phyloP scores from a whole-genome alignment of 1,140 invertebrate species.

The Archivesica marissinica region DNA sequence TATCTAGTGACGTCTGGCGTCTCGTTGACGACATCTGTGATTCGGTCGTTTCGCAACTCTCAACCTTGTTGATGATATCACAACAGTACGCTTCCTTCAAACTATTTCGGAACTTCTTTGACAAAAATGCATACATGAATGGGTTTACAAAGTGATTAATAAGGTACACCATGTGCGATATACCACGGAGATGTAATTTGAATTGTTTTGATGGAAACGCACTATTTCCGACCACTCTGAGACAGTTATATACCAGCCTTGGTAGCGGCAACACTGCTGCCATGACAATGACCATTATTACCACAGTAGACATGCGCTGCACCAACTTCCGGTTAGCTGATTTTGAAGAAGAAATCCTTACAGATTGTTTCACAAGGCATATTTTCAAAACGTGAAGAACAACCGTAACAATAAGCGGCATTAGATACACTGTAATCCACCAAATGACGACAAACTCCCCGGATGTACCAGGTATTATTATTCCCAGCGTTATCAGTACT shows the following conservation, averaged over 20 bases:
- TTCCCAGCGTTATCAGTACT: background rate
- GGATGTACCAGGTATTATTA: slow-evolving; percentile 18
- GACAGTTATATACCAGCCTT: slow-evolving; percentile 9
- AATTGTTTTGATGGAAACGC: slow-evolving; percentile 21
- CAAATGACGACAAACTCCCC: slow-evolving; percentile 36
- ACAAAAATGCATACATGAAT: slow-evolving; percentile 45
- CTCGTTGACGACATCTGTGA: background rate
- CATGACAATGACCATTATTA: slow-evolving; percentile 49
- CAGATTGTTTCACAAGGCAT: background rate
- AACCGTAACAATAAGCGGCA: slow-evolving; percentile 33
- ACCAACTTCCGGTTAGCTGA: slow-evolving; percentile 39
- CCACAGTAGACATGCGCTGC: slow-evolving; percentile 54
- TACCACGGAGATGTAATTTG: slow-evolving; percentile 19
- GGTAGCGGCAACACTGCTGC: slow-evolving; percentile 38
- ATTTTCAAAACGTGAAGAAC: slow-evolving; percentile 40
- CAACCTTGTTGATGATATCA: background rate
- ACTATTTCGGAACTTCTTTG: slow-evolving; percentile 38
- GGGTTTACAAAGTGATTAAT: slow-evolving; percentile 51
- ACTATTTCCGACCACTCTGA: background rate
- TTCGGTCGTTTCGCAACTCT: background rate
- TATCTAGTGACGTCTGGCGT: slow-evolving; percentile 1
- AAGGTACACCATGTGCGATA: slow-evolving; percentile 21
- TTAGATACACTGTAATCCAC: slow-evolving; percentile 44
- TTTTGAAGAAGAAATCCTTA: background rate
- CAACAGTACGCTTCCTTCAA: slow-evolving; percentile 9